phyloP scores from a whole-genome alignment of 2,113 vertebrate species.

The Bubalus kerabau region DNA sequence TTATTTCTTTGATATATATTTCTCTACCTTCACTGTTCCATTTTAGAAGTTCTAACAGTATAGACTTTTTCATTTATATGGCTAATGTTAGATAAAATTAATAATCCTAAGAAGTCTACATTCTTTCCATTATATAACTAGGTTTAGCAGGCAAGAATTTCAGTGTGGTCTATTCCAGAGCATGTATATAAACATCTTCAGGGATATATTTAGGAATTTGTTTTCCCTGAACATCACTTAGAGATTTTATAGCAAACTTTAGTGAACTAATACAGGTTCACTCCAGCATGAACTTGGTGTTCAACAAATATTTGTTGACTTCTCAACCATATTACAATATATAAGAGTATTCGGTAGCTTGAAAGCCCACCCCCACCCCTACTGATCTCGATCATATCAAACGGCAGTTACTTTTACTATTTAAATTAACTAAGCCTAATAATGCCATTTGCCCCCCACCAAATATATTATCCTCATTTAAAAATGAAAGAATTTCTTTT shows the following conservation, averaged over 20 bases:
- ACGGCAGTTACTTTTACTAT: background rate
- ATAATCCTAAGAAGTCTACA: background rate
- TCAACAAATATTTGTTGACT: background rate
- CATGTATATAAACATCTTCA: background rate
- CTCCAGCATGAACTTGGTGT: background rate
- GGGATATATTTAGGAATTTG: background rate
- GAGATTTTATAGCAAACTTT: background rate
- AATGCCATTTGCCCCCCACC: background rate
- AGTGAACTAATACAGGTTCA: background rate
- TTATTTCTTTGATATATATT: background rate
- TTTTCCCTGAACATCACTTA: conserved; percentile 7
- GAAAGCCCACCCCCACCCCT: background rate
- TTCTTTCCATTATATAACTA: background rate
- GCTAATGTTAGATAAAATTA: background rate
- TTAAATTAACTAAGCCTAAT: conserved; percentile 1
- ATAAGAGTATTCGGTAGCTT: background rate
- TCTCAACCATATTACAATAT: background rate
- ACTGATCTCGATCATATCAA: background rate
- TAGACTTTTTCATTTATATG: background rate
- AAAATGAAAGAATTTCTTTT: background rate
- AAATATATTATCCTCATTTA: background rate
- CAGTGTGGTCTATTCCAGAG: background rate
- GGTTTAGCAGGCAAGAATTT: background rate
- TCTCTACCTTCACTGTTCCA: background rate
- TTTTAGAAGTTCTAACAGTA: background rate